phyloP scores from a whole-genome alignment of 2,113 vertebrate species.

The Turdus rufiventris region DNA sequence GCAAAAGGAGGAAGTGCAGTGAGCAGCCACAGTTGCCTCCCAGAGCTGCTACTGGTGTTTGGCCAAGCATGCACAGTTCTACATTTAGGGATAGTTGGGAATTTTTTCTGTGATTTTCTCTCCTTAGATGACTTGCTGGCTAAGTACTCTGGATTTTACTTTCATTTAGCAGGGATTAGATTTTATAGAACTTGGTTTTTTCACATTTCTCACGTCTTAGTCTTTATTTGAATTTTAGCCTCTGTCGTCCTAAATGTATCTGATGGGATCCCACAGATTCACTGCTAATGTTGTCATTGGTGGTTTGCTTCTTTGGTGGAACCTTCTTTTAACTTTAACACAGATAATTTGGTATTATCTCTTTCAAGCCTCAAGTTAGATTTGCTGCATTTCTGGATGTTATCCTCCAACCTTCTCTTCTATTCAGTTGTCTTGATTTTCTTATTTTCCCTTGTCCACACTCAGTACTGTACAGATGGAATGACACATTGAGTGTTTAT shows the following conservation, averaged over 20 bases:
- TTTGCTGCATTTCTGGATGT: neutral
- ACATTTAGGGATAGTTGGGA: neutral
- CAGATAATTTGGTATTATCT: neutral
- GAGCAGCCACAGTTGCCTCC: neutral
- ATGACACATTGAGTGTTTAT: neutral
- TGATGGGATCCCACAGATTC: neutral
- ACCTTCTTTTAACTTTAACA: neutral
- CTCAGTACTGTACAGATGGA: neutral
- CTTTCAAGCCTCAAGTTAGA: accelerated
- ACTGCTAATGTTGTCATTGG: neutral
- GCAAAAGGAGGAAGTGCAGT: neutral
- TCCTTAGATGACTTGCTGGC: neutral
- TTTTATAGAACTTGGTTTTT: neutral
- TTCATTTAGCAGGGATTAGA: neutral
- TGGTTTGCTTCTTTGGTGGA: neutral
- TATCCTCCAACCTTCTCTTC: neutral
- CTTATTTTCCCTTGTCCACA: neutral
- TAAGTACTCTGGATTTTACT: neutral
- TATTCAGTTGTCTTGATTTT: neutral
- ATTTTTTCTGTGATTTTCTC: neutral
- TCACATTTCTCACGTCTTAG: neutral
- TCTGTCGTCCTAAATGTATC: neutral
- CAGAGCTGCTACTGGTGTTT: neutral
- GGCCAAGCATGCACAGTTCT: neutral
- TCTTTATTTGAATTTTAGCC: neutral